Evolutionary conservation across 2,797 vertebrate species (phyloP).

Genomic region (Sylvilagus floridanus): DNA sequence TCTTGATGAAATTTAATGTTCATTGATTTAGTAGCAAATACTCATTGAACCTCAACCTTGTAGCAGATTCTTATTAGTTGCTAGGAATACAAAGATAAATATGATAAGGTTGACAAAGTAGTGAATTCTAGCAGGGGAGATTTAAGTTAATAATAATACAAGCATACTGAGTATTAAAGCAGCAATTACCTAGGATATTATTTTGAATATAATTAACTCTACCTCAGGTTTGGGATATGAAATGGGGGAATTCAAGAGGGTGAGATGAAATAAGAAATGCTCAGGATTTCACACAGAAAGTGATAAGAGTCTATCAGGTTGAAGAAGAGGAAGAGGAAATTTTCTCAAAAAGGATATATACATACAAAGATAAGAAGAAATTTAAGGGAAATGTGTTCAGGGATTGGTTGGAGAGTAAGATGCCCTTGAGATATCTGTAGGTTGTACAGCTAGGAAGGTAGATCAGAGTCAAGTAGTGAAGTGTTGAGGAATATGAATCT

Average conservation of each 20-base stretch:
- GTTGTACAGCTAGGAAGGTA: neutral
- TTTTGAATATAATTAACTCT: slow-evolving; percentile 16
- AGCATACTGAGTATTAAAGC: neutral
- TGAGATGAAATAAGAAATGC: slow-evolving; percentile 15
- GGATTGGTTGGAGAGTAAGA: slow-evolving; percentile 7
- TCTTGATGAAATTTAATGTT: slow-evolving; percentile 2
- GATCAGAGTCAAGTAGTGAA: neutral
- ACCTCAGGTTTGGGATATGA: neutral
- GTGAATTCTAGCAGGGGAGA: neutral
- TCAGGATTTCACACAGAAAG: slow-evolving; percentile 24
- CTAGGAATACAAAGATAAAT: slow-evolving; percentile 30
- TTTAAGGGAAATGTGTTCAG: slow-evolving; percentile 8
- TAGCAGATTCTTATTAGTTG: slow-evolving; percentile 46
- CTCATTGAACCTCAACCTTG: slow-evolving; percentile 10
- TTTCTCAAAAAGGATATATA: neutral
- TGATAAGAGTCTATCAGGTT: slow-evolving; percentile 40
- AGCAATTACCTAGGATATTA: neutral
- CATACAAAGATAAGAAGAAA: slow-evolving; percentile 19
- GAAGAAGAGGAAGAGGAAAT: neutral
- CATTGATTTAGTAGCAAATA: neutral
- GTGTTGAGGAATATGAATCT: neutral
- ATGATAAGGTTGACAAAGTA: slow-evolving; percentile 26
- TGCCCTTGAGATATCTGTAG: neutral
- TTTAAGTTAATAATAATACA: slow-evolving; percentile 24
- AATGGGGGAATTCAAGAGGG: neutral